Percentiles rank a stretch among this genome's conserved stretches.
Evolutionary conservation across 2,888 invertebrate genomes (phyloP).

Genomic region (Apoda limacodes): DNA sequence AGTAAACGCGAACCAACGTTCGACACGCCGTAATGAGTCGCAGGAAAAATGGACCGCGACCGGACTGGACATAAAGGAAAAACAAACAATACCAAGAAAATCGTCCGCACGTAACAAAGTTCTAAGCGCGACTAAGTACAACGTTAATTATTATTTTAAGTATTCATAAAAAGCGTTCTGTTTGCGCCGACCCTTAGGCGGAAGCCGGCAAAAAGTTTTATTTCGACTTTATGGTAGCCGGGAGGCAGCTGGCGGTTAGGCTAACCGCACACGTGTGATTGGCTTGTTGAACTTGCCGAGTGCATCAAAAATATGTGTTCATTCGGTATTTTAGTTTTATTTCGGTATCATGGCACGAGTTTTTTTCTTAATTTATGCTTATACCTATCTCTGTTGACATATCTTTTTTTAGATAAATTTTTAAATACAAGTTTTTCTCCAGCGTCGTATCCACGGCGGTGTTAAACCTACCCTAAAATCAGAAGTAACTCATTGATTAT

Average conservation of each 20-base stretch:
- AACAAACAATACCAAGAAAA: slow-evolving; percentile 48
- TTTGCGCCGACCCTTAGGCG: slow-evolving; percentile 21
- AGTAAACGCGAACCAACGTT: slow-evolving; percentile 22
- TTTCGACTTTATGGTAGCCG: slow-evolving; percentile 22
- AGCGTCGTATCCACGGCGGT: too few species aligned
- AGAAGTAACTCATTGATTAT: too few species aligned
- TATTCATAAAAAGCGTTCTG: slow-evolving; percentile 43
- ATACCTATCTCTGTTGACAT: too few species aligned
- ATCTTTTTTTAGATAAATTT: too few species aligned
- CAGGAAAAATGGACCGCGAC: slow-evolving; percentile 39
- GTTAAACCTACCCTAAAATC: too few species aligned
- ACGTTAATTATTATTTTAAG: slow-evolving; percentile 56
- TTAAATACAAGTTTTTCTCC: too few species aligned
- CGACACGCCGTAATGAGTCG: slow-evolving; percentile 40
- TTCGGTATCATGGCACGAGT: too few species aligned
- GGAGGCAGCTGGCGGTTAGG: slow-evolving; percentile 37
- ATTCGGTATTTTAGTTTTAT: too few species aligned
- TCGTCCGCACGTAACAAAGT: slow-evolving; percentile 42
- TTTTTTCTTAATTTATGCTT: too few species aligned
- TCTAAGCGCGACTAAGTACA: slow-evolving; percentile 47
- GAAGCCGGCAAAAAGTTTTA: slow-evolving; percentile 29
- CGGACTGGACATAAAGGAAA: slow-evolving; percentile 29
- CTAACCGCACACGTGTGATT: slow-evolving; percentile 19
- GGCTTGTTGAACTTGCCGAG: too few species aligned
- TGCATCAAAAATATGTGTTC: too few species aligned